Evolutionary conservation across 2,888 invertebrate species (phyloP).

Genomic region (Platerodrilus igneus): DNA sequence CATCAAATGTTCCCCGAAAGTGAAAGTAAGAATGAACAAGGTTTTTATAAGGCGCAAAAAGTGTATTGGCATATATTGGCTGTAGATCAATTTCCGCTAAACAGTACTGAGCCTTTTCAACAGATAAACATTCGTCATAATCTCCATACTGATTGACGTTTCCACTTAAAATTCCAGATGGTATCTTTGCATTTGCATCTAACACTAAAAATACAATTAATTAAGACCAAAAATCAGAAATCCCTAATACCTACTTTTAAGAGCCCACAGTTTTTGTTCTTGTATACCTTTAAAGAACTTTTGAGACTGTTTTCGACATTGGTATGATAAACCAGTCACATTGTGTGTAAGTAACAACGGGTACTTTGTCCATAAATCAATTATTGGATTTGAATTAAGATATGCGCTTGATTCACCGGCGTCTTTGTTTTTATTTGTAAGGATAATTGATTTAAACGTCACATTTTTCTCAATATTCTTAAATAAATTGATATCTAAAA

Average conservation of each 20-base stretch:
- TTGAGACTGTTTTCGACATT: conserved; percentile 49
- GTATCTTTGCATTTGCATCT: conserved; percentile 66
- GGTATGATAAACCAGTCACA: conserved; percentile 37
- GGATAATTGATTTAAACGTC: no score
- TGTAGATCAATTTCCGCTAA: conserved; percentile 55
- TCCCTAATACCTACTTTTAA: conserved; percentile 51
- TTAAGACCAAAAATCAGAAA: background rate
- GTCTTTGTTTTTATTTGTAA: no score
- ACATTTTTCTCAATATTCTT: no score
- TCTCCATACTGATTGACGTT: conserved; percentile 68
- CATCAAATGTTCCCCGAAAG: conserved; percentile 52
- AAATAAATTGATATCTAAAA: no score
- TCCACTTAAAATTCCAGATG: conserved; percentile 63
- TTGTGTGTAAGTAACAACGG: conserved; percentile 27
- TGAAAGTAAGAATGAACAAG: conserved; percentile 54
- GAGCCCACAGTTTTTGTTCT: conserved; percentile 51
- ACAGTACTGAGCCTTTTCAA: conserved; percentile 55
- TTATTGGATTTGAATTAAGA: no score
- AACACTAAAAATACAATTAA: conserved; percentile 52
- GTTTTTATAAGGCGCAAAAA: conserved; percentile 40
- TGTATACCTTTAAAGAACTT: conserved; percentile 47
- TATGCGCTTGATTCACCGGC: no score
- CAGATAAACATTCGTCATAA: conserved; percentile 62
- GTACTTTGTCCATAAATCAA: conserved; percentile 29
- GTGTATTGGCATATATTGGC: conserved; percentile 37